Conservation (phyloP, 2,888 invertebrate genomes). For the Azorinus chamasolen region DNA sequence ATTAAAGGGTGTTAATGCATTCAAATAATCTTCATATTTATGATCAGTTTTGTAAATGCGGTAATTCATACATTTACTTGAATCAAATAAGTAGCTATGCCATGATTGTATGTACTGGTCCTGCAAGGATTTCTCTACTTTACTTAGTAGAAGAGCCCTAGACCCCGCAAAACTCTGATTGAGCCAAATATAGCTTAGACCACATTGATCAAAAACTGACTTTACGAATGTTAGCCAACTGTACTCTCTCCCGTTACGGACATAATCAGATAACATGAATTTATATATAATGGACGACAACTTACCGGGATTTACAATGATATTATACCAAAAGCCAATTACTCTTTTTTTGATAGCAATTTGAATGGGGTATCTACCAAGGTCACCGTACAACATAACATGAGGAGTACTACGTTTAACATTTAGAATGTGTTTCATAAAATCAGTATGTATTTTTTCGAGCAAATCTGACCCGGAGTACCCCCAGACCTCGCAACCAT, state of each 20-base stretch:
- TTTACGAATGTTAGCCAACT: background rate
- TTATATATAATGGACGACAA: background rate
- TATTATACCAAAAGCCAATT: background rate
- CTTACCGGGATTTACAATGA: background rate
- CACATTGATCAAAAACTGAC: background rate
- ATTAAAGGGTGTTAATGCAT: too few relatives aligned
- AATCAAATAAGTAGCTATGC: background rate
- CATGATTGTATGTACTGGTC: background rate
- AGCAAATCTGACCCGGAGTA: background rate
- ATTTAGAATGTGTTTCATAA: slow-evolving; percentile 10
- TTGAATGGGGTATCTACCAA: background rate
- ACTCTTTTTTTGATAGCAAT: background rate
- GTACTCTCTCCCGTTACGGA: background rate
- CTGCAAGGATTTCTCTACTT: background rate
- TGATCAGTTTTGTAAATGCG: too few relatives aligned
- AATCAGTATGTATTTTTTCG: slow-evolving; percentile 16
- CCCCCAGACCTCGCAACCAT: slow-evolving; percentile 4
- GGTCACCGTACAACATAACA: slow-evolving; percentile 8
- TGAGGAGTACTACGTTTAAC: slow-evolving; percentile 8
- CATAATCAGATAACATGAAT: background rate
- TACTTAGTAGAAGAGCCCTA: background rate
- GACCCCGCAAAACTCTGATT: background rate
- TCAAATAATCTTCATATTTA: too few relatives aligned
- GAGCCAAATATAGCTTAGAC: background rate
- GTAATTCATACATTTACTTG: slow-evolving; percentile 1